Evolutionary conservation across 2,888 invertebrate genomes (phyloP).

Genomic region (Hartigia nigra): DNA sequence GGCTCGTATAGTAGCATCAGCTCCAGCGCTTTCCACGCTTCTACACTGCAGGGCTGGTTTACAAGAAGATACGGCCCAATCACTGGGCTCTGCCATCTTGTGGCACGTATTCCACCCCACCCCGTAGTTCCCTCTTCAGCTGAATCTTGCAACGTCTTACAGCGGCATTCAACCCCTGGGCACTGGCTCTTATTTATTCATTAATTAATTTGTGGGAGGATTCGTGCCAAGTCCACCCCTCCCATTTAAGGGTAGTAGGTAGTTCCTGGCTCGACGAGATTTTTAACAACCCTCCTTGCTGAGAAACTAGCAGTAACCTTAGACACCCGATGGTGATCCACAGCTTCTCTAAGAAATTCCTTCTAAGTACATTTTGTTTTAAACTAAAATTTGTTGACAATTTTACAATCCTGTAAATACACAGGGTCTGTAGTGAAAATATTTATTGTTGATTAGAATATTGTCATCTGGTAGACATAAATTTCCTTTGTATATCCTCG

Average conservation of each 20-base stretch:
- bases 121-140: neutral
- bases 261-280: slow-evolving; percentile 8
- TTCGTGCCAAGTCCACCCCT: slow-evolving; percentile 4
- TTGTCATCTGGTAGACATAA: neutral
- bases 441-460: neutral
- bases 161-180: slow-evolving; percentile 6
- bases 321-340: neutral
- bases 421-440: neutral
- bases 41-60: slow-evolving; percentile 29
- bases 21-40: slow-evolving; percentile 11
- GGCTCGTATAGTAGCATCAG: slow-evolving; percentile 37
- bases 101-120: neutral
- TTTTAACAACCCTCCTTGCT: slow-evolving; percentile 10
- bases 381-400: too few species aligned
- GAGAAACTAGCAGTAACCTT: neutral
- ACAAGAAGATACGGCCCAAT: slow-evolving; percentile 43
- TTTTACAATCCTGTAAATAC: neutral
- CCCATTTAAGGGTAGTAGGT: neutral
- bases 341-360: neutral
- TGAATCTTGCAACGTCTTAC: slow-evolving; percentile 4
- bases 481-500: neutral
- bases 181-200: slow-evolving; percentile 22
- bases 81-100: slow-evolving; percentile 25
- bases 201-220: slow-evolving; percentile 27
- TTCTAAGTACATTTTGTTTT: neutral